Conservation (phyloP, 2,797 vertebrate genomes). For the Sebastes vulpes region DNA sequence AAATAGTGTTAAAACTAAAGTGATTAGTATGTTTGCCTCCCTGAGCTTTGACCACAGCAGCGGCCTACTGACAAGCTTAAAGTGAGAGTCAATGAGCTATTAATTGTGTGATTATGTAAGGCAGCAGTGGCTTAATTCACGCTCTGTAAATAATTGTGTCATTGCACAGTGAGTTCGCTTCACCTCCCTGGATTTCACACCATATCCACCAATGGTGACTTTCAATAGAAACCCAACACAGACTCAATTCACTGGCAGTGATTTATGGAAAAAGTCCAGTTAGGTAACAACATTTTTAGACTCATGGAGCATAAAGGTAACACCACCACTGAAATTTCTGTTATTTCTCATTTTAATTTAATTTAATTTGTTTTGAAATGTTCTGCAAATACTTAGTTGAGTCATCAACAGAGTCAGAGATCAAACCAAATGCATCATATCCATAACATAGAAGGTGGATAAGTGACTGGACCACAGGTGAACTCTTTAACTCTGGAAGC, state of each 20-base stretch:
- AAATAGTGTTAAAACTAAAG: neutral
- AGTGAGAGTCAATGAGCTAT: slow-evolving; percentile 2
- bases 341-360: neutral
- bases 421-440: neutral
- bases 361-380: no score
- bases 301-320: neutral
- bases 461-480: slow-evolving; percentile 3
- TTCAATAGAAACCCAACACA: neutral
- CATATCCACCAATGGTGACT: neutral
- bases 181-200: slow-evolving; percentile 35
- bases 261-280: neutral
- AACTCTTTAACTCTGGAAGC: neutral
- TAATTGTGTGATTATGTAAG: slow-evolving; percentile 32
- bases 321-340: neutral
- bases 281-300: neutral
- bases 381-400: no score
- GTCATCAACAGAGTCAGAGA: neutral
- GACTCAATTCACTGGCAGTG: neutral
- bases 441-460: neutral
- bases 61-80: neutral
- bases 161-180: slow-evolving; percentile 38
- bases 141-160: slow-evolving; percentile 55
- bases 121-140: slow-evolving; percentile 30
- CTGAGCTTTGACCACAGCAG: neutral
- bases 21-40: neutral